These are phyloP conservation scores for Mustela erminea DNA, from an alignment of 2,797 vertebrate genomes.

Conservation along the genomic window DNA sequence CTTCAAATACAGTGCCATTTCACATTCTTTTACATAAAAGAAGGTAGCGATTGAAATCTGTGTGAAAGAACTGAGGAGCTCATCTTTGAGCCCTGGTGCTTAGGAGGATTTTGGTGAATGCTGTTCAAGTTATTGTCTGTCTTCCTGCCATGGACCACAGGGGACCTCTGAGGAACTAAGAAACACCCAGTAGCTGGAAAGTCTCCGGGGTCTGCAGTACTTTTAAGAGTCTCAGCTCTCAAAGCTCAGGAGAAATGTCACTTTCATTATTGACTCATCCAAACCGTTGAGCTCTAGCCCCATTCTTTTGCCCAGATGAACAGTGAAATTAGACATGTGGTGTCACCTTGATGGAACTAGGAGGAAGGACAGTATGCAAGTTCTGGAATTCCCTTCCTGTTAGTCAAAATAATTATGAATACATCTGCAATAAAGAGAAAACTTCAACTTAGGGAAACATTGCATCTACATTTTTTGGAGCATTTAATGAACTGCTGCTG, in stretches of 20 bases:
- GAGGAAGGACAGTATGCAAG: background rate
- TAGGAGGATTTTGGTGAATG: background rate
- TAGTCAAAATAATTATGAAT: conserved; percentile 4
- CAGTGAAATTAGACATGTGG: background rate
- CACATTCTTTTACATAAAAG: conserved; percentile 11
- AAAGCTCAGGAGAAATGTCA: background rate
- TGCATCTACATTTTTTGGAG: background rate
- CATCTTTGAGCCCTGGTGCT: background rate
- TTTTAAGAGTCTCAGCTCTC: background rate
- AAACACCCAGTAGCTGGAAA: background rate
- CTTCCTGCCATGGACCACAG: background rate
- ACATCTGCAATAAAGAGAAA: background rate
- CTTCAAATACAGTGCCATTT: background rate
- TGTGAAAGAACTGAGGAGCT: background rate
- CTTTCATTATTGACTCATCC: background rate
- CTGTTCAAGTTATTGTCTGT: background rate
- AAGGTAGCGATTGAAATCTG: background rate
- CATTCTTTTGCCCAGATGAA: background rate
- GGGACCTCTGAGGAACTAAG: background rate
- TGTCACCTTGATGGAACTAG: background rate
- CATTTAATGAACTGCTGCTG: background rate
- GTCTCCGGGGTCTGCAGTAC: background rate
- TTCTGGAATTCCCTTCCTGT: background rate
- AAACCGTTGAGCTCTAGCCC: background rate
- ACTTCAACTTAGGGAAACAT: background rate